Evolutionary conservation across 2,797 vertebrate genomes (phyloP).

Genomic region (Microctenopoma steveboyesi): DNA sequence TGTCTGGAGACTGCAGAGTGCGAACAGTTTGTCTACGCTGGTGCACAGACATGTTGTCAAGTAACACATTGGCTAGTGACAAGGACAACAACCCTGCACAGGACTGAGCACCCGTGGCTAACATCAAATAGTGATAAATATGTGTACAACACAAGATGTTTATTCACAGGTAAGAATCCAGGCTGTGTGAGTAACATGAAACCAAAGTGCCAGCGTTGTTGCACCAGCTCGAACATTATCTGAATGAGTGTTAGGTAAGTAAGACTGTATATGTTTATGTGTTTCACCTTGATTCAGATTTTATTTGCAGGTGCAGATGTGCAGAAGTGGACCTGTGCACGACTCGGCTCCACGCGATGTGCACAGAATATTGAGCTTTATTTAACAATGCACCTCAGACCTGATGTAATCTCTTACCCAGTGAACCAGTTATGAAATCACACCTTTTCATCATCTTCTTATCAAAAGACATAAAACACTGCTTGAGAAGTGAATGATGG

Average conservation of each 20-base stretch:
- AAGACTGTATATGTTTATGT: too few relatives aligned
- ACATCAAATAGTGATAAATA: too few relatives aligned
- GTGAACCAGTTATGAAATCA: slow-evolving; percentile 5
- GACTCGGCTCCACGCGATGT: not conserved
- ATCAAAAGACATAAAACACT: not conserved
- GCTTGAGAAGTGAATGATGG: not conserved
- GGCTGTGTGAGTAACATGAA: too few relatives aligned
- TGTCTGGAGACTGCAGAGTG: not conserved
- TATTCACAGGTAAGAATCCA: too few relatives aligned
- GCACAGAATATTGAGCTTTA: not conserved
- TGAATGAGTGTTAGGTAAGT: too few relatives aligned
- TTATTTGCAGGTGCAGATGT: too few relatives aligned
- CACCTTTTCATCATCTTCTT: not conserved
- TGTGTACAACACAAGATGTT: too few relatives aligned
- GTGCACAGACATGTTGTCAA: not conserved
- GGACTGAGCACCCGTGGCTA: too few relatives aligned
- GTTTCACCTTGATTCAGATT: too few relatives aligned
- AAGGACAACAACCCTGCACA: not conserved
- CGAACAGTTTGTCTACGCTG: not conserved
- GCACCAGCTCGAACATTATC: too few relatives aligned
- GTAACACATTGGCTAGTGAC: not conserved
- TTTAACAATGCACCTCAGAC: not conserved
- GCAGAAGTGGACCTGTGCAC: too few relatives aligned
- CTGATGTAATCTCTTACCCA: slow-evolving; percentile 7
- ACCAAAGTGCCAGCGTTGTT: too few relatives aligned